These are phyloP conservation scores for Decapterus maruadsi DNA, from an alignment of 2,797 vertebrate species.

Conservation along the genomic window DNA sequence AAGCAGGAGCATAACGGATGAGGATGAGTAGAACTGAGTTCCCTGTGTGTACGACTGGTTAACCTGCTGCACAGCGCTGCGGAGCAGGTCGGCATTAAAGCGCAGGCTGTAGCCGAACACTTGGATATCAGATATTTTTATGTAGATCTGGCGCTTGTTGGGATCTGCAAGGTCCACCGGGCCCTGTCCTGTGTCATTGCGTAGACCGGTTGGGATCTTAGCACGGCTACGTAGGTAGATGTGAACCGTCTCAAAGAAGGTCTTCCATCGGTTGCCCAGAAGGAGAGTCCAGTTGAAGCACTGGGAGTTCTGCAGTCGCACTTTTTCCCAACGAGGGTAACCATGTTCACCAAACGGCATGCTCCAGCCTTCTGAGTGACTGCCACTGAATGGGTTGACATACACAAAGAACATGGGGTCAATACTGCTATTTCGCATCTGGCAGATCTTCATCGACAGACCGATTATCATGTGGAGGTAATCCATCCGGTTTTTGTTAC, in stretches of 20 bases:
- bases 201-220: constrained; percentile 93
- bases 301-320: constrained; percentile 95
- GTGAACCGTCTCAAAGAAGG: constrained; percentile 99
- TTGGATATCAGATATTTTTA: constrained; percentile 99
- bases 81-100: constrained; percentile 96
- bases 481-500: constrained; percentile 99
- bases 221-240: constrained; percentile 98
- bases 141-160: constrained; percentile 98
- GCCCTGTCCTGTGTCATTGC: constrained; percentile 96
- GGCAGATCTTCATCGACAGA: constrained; percentile 99
- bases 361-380: constrained; percentile 99
- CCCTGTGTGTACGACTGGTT: constrained; percentile 99
- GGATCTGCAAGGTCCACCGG: constrained; percentile 97
- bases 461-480: constrained; percentile 99
- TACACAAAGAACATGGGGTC: constrained; percentile 99
- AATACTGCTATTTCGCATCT: constrained; percentile 98
- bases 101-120: constrained; percentile 98
- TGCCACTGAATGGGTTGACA: constrained; percentile 98
- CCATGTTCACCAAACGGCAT: constrained; percentile 98
- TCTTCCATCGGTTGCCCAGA: constrained; percentile 98
- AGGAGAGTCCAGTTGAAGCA: constrained; percentile 99
- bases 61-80: constrained; percentile 98
- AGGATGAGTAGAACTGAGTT: constrained; percentile 97
- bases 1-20: constrained; percentile 97
- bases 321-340: constrained; percentile 98